A percentile compares a stretch with the other conserved stretches of the same genome.
phyloP scores from a whole-genome alignment of 2,113 vertebrate species.

The Pelodiscus sinensis region DNA sequence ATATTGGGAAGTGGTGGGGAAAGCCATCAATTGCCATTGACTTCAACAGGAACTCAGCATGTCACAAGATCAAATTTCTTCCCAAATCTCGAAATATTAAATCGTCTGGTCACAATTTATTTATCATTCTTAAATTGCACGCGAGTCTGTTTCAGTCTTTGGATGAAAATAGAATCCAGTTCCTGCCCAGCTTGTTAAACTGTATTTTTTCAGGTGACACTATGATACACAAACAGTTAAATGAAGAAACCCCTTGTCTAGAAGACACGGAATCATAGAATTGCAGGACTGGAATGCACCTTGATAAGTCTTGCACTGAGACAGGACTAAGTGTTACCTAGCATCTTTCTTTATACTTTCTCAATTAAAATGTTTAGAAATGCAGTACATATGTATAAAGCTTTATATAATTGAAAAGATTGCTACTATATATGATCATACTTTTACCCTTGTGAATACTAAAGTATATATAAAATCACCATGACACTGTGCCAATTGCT shows the following conservation, averaged over 20 bases:
- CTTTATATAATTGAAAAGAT: conserved; percentile 1
- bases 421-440: not conserved
- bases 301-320: not conserved
- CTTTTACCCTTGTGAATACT: not conserved
- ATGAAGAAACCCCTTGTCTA: conserved; percentile 5
- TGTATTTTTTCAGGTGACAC: fast-evolving
- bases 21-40: not conserved
- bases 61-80: not conserved
- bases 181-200: not conserved
- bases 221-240: not conserved
- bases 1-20: not conserved
- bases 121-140: not conserved
- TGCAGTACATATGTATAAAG: not conserved
- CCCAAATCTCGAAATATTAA: not conserved
- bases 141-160: not conserved
- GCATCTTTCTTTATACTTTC: not conserved
- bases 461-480: not conserved
- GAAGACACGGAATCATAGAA: not conserved
- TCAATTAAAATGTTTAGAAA: conserved; percentile 6
- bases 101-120: not conserved
- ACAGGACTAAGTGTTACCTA: not conserved
- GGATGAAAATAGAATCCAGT: conserved; percentile 21
- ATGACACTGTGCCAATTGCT: not conserved
- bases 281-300: not conserved
- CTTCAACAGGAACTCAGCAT: not conserved